Percentiles rank a stretch among this genome's conserved stretches.
phyloP scores from a whole-genome alignment of 2,888 invertebrate genomes.

The Crematogaster levior region DNA sequence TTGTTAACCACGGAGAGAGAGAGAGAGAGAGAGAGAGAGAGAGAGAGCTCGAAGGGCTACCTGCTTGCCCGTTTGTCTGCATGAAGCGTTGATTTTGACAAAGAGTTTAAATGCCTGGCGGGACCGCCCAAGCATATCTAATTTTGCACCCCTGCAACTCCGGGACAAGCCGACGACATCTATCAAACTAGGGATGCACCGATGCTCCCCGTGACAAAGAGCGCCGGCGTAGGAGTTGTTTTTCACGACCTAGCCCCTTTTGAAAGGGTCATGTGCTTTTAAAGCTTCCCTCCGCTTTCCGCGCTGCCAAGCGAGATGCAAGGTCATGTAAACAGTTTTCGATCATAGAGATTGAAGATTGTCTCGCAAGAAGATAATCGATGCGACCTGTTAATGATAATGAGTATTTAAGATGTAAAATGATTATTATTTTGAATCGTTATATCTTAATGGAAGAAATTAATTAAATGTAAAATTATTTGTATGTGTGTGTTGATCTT shows the following conservation, averaged over 20 bases:
- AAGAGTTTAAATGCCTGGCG: slow-evolving; percentile 77
- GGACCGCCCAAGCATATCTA: slow-evolving; percentile 66
- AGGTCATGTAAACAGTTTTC: slow-evolving; percentile 46
- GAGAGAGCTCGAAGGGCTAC: slow-evolving; percentile 40
- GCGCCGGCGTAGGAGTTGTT: slow-evolving; percentile 51
- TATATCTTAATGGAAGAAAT: not conserved
- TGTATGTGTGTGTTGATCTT: slow-evolving; percentile 16
- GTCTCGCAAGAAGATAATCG: not conserved
- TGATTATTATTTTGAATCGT: not conserved
- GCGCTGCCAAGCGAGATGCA: slow-evolving; percentile 26
- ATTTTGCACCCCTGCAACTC: slow-evolving; percentile 60
- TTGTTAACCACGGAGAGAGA: slow-evolving; percentile 16
- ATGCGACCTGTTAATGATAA: not conserved
- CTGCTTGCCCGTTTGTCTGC: slow-evolving; percentile 58
- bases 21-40: not conserved
- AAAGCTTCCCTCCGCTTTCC: slow-evolving; percentile 42
- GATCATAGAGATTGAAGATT: not conserved
- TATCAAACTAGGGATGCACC: slow-evolving; percentile 63
- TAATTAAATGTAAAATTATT: not conserved
- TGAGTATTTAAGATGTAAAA: not conserved
- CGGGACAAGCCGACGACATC: slow-evolving; percentile 71
- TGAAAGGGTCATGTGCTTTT: slow-evolving; percentile 54
- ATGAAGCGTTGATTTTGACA: slow-evolving; percentile 70
- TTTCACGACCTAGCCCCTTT: slow-evolving; percentile 57
- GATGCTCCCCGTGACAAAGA: slow-evolving; percentile 57